phyloP scores from a whole-genome alignment of 2,888 invertebrate genomes.

The Alentia gelatinosa region DNA sequence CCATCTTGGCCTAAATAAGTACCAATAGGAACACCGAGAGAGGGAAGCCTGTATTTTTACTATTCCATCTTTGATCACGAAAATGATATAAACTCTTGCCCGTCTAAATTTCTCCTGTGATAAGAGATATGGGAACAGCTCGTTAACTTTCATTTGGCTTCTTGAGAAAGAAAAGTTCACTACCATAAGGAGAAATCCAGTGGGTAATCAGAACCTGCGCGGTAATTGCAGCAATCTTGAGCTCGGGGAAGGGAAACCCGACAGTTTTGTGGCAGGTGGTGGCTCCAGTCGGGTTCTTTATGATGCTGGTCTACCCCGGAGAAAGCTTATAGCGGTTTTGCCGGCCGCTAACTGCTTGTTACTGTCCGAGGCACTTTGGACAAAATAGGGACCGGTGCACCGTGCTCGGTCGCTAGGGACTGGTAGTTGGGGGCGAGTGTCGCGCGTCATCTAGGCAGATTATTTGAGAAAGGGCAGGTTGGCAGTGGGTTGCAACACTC shows the following conservation, averaged over 20 bases:
- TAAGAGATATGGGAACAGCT: background rate
- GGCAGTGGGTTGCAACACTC: background rate
- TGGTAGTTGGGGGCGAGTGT: background rate
- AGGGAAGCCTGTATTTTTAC: background rate
- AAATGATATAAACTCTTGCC: background rate
- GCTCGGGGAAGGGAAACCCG: conserved; percentile 8
- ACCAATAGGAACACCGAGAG: background rate
- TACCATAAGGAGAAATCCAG: background rate
- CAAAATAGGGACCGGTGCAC: background rate
- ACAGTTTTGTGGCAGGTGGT: conserved; percentile 16
- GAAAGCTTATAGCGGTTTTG: background rate
- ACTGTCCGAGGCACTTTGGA: background rate
- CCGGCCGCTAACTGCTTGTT: conserved; percentile 9
- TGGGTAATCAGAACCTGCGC: background rate
- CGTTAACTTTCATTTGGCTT: conserved; percentile 10
- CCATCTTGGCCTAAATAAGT: background rate
- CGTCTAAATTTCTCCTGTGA: background rate
- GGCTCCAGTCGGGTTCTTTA: background rate
- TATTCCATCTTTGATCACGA: background rate
- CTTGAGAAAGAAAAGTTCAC: background rate
- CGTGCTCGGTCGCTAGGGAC: background rate
- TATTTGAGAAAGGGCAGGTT: conserved; percentile 25
- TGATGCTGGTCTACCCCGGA: background rate
- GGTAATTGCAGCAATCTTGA: background rate
- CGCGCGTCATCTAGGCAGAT: background rate